Evolutionary conservation across 1,140 invertebrate species (phyloP).

Genomic region (Yoshiicerus persimilis): DNA sequence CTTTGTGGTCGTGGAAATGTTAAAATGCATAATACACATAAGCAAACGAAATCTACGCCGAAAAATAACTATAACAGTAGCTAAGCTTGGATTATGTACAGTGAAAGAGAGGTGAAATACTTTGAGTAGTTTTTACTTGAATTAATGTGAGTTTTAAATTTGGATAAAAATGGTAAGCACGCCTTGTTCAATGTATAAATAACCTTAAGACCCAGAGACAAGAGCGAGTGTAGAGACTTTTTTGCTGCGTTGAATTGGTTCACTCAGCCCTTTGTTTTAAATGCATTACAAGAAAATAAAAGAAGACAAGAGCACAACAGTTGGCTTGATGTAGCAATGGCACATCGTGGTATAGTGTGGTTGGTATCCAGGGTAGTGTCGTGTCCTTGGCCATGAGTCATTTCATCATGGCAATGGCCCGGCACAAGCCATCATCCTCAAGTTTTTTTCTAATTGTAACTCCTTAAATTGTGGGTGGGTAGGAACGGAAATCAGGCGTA

Average conservation of each 20-base stretch:
- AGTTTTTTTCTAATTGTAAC: neutral
- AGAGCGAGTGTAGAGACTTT: neutral
- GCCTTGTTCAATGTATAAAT: neutral
- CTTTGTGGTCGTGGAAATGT: neutral
- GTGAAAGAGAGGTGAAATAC: neutral
- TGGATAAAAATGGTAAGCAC: neutral
- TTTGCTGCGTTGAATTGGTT: neutral
- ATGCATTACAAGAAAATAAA: neutral
- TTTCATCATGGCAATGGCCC: neutral
- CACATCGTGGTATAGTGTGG: neutral
- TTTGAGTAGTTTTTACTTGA: neutral
- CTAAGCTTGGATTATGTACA: too few relatives aligned
- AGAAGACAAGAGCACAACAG: constrained; percentile 12
- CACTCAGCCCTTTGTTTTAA: neutral
- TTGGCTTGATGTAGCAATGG: neutral
- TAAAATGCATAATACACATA: neutral
- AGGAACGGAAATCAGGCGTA: neutral
- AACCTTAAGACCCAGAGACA: neutral
- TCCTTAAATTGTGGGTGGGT: constrained; percentile 5
- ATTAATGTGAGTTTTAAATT: neutral
- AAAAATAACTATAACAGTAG: too few relatives aligned
- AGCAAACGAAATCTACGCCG: too few relatives aligned
- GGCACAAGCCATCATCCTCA: neutral
- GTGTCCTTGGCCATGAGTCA: neutral
- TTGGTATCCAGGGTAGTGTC: neutral